phyloP scores from a whole-genome alignment of 37 sponge, comb jelly and placozoan genomes.

The Cladorhizidae sp. region DNA sequence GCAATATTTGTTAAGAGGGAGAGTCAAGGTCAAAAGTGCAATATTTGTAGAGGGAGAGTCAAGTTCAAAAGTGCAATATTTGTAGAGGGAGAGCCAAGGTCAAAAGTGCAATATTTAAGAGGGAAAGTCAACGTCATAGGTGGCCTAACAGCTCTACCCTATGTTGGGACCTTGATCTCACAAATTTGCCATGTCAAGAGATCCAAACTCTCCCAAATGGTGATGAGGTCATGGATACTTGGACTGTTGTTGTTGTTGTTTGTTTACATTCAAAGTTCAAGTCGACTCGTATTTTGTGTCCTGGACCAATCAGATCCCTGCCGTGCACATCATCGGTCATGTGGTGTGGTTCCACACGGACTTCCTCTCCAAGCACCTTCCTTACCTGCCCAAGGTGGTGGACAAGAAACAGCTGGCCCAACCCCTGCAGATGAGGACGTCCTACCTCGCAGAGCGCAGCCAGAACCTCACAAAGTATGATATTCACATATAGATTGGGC shows the following conservation, averaged over 20 bases:
- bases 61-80: too few relatives aligned
- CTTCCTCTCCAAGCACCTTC: slow-evolving; percentile 64
- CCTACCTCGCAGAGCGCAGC: slow-evolving; percentile 55
- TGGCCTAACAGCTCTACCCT: too few relatives aligned
- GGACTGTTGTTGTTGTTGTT: neutral
- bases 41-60: too few relatives aligned
- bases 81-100: too few relatives aligned
- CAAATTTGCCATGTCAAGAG: too few relatives aligned
- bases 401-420: slow-evolving; percentile 80
- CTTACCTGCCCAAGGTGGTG: slow-evolving; percentile 65
- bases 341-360: slow-evolving; percentile 80
- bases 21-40: too few relatives aligned
- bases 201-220: neutral
- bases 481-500: too few relatives aligned
- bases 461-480: slow-evolving; percentile 68
- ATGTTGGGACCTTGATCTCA: too few relatives aligned
- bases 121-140: too few relatives aligned
- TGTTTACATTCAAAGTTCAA: neutral
- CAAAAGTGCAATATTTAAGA: too few relatives aligned
- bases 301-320: slow-evolving; percentile 73
- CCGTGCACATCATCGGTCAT: slow-evolving; percentile 78
- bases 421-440: slow-evolving; percentile 19
- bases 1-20: too few relatives aligned
- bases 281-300: neutral
- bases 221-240: neutral